Conservation (phyloP, 2,797 vertebrate genomes). For the Dendrocincla tyrannina region DNA sequence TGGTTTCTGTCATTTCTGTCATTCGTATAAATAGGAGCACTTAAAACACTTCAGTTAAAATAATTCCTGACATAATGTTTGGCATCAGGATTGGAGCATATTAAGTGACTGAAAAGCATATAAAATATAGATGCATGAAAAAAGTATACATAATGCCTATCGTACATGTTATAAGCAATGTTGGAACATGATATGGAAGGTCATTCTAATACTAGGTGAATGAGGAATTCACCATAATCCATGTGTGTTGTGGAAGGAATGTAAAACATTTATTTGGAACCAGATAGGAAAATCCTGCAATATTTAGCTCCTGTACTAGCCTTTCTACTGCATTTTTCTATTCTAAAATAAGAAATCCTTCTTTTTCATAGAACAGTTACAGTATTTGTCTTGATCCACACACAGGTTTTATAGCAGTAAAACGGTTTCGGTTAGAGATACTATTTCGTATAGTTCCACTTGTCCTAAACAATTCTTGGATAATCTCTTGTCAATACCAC, state of each 20-base stretch:
- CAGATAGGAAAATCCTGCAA: neutral
- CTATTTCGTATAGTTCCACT: neutral
- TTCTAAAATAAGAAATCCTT: neutral
- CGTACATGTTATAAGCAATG: neutral
- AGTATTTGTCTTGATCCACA: neutral
- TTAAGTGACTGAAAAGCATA: neutral
- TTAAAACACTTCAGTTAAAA: neutral
- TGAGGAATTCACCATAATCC: neutral
- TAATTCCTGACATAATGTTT: neutral
- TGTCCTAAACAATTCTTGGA: neutral
- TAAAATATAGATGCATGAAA: neutral
- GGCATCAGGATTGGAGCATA: neutral
- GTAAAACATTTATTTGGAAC: neutral
- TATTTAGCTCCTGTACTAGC: neutral
- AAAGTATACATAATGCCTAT: neutral
- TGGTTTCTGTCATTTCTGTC: constrained; percentile 7
- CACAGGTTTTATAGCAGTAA: neutral
- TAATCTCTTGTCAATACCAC: neutral
- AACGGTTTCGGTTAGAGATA: neutral
- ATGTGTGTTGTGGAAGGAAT: neutral
- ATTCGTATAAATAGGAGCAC: neutral
- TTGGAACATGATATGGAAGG: neutral
- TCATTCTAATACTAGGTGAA: neutral
- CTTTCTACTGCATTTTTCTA: neutral
- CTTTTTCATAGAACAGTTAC: neutral